Conservation (phyloP, 2,113 vertebrate species). For the Salvator merianae region DNA sequence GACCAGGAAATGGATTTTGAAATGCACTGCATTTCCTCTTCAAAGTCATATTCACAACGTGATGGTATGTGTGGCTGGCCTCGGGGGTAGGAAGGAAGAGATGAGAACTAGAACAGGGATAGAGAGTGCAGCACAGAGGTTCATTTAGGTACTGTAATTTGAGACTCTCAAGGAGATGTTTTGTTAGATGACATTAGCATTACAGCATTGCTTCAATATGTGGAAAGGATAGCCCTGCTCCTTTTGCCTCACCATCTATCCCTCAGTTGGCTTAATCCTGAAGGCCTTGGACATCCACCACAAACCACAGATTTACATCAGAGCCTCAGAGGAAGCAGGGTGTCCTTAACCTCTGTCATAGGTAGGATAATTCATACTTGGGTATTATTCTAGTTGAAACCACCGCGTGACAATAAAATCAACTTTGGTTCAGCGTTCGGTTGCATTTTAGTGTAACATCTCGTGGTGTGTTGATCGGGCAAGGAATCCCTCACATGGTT, state of each 20-base stretch:
- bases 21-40: neutral
- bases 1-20: neutral
- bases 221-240: neutral
- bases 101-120: neutral
- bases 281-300: neutral
- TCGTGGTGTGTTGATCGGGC: slow-evolving; percentile 10
- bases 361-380: neutral
- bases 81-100: neutral
- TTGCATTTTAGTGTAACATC: slow-evolving; percentile 28
- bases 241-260: no score
- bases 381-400: neutral
- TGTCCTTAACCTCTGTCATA: neutral
- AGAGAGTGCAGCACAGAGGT: no score
- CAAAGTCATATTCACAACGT: neutral
- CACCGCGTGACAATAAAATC: slow-evolving; percentile 26
- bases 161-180: no score
- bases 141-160: no score
- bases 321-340: neutral
- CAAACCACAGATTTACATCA: neutral
- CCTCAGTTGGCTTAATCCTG: neutral
- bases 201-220: neutral
- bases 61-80: neutral
- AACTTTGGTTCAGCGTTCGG: slow-evolving; percentile 24
- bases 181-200: no score
- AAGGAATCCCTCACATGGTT: slow-evolving; percentile 32